Evolutionary conservation across 2,797 vertebrate genomes (phyloP), one percentile per base, ranked within the genome.

Genomic region (Oreortyx pictus): DNA sequence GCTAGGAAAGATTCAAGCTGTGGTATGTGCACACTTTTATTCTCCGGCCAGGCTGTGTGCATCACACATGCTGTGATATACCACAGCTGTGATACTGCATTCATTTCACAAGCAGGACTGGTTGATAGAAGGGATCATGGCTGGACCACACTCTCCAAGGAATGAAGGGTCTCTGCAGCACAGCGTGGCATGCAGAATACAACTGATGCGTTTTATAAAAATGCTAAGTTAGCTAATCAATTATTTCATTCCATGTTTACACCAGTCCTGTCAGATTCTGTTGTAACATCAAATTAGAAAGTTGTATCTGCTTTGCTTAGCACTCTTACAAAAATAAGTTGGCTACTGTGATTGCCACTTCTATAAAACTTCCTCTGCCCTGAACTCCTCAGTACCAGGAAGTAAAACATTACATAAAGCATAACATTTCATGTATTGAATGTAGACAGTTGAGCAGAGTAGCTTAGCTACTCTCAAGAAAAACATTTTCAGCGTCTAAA

Each of bases 191-290:
- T 9, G 52, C 8, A 66, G 35, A 91, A 39, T 35, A 20, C 43
- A 11, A 16, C 33, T 6, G 7, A 73, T 14, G 29, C 0, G 1
- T 41, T 46, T 33, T n/a, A 72, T 16, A 67, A 65, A 78, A 81
- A 29, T 14, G n/a, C 2, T n/a, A 70, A 25, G 3, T 37, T 81
- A 78, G 16, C 37, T 76, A 88, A 23, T 35, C 50, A 62, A 56
- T 54, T 66, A 60, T 81, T 91, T 82, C 57, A 78, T 82, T 72
- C n/a, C 23, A 11, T 47, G 47, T 80, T 90, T 57, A 70, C 31
- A 41, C 14, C 27, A 79, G 50, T 39, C 50, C 37, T 82, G 27
- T 5, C 25, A 39, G 16, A 44, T 62, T 29, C 1, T 54, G n/a
- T 61, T 44, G 77, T 43, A 61, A 50, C 24, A 67, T 78, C 37